A percentile compares a stretch with the other conserved stretches of the same genome.
phyloP scores from a whole-genome alignment of 2,113 vertebrate genomes.

The Pedionomus torquatus region DNA sequence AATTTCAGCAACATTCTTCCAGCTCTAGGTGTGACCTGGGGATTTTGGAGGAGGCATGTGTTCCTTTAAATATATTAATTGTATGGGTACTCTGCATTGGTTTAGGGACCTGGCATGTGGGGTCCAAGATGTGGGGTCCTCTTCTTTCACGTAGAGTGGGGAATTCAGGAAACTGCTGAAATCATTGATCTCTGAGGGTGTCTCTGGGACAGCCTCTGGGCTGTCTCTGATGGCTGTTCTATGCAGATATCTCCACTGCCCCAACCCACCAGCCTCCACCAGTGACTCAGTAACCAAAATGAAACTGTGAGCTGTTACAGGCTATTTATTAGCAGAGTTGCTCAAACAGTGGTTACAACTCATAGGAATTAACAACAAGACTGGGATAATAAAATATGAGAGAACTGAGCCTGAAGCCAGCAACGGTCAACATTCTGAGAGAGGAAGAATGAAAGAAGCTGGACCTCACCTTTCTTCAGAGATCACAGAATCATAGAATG shows the following conservation, averaged over 20 bases:
- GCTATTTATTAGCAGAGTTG: too few relatives aligned
- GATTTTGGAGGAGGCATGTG: background rate
- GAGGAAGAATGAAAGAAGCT: background rate
- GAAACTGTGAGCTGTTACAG: too few relatives aligned
- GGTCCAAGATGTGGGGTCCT: background rate
- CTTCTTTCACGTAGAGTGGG: background rate
- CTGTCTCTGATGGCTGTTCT: too few relatives aligned
- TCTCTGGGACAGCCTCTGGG: too few relatives aligned
- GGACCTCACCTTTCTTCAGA: background rate
- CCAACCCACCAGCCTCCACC: too few relatives aligned
- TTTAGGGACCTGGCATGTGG: background rate
- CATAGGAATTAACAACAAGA: background rate
- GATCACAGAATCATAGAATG: too few relatives aligned
- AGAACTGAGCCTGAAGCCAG: background rate
- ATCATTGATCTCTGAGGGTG: background rate
- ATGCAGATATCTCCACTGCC: too few relatives aligned
- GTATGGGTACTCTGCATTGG: background rate
- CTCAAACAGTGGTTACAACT: too few relatives aligned
- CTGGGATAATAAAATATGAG: background rate
- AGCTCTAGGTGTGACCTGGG: background rate
- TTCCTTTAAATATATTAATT: background rate
- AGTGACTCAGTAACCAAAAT: too few relatives aligned
- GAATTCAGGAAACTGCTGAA: background rate
- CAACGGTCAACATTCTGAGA: background rate
- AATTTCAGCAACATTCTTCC: background rate